Conservation (phyloP, 1,140 invertebrate species). For the Penaeus vannamei region DNA sequence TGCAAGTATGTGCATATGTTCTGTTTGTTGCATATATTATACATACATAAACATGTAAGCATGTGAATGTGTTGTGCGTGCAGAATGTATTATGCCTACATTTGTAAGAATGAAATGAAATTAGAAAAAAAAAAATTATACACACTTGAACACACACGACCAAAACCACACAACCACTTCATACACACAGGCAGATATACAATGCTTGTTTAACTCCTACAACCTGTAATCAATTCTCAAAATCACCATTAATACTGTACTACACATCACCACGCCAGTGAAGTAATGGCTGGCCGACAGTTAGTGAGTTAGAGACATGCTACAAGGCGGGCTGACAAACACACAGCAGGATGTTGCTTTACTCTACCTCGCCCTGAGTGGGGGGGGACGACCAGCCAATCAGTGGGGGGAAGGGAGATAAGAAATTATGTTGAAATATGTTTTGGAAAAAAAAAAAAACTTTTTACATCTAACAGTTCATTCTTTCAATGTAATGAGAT, state of each 20-base stretch:
- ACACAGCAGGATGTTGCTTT: conserved; percentile 37
- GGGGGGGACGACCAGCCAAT: not conserved
- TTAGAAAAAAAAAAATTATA: too few relatives aligned
- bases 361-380: conserved; percentile 64
- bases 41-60: too few relatives aligned
- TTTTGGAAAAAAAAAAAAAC: conserved; percentile 28
- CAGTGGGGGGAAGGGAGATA: conserved; percentile 28
- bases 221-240: too few relatives aligned
- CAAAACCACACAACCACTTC: too few relatives aligned
- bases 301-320: conserved; percentile 62
- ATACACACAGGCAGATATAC: too few relatives aligned
- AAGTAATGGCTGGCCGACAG: conserved; percentile 58
- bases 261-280: conserved; percentile 42
- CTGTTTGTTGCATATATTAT: too few relatives aligned
- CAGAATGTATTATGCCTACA: too few relatives aligned
- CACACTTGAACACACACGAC: too few relatives aligned
- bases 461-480: conserved; percentile 33
- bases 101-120: too few relatives aligned
- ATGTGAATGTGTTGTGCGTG: too few relatives aligned
- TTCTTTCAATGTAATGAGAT: conserved; percentile 4
- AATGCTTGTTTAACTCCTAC: too few relatives aligned
- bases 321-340: conserved; percentile 44
- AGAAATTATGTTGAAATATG: conserved; percentile 62
- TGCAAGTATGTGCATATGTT: too few relatives aligned
- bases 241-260: conserved; percentile 47